Conservation (phyloP, 2,113 vertebrate species). For the Pimephales promelas region DNA sequence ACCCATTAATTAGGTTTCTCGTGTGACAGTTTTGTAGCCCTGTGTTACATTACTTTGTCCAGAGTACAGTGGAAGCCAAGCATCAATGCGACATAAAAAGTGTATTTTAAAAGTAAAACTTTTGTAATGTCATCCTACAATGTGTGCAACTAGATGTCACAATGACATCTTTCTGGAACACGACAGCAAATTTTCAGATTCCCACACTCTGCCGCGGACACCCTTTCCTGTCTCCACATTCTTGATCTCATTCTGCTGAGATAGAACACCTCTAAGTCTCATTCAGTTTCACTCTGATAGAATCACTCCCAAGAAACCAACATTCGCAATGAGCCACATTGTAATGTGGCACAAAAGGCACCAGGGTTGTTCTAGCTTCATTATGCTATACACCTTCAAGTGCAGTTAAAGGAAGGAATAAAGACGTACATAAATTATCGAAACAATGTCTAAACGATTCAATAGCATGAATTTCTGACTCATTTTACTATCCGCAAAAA, state of each 20-base stretch:
- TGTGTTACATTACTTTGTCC: background rate
- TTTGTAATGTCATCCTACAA: background rate
- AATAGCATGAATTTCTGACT: background rate
- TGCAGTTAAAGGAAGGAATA: background rate
- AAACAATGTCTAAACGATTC: background rate
- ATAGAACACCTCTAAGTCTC: slow-evolving; percentile 5
- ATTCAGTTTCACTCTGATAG: slow-evolving; percentile 13
- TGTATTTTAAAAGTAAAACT: background rate
- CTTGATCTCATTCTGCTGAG: slow-evolving; percentile 34
- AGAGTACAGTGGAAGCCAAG: background rate
- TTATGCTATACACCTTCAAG: background rate
- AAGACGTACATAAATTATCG: background rate
- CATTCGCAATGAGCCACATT: background rate
- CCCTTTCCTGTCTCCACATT: slow-evolving; percentile 25
- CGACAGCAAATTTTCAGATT: background rate
- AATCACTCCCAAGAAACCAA: slow-evolving; percentile 20
- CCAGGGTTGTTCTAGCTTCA: background rate
- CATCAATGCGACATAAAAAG: background rate
- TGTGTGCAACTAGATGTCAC: background rate
- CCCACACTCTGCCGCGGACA: background rate
- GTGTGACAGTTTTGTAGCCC: background rate
- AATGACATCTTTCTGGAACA: slow-evolving; percentile 3
- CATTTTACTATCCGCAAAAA: background rate
- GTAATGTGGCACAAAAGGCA: background rate
- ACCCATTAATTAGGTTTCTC: background rate